Evolutionary conservation across 2,797 vertebrate genomes (phyloP), one percentile per base, ranked within the genome.

Genomic region (Sciaenops ocellatus): DNA sequence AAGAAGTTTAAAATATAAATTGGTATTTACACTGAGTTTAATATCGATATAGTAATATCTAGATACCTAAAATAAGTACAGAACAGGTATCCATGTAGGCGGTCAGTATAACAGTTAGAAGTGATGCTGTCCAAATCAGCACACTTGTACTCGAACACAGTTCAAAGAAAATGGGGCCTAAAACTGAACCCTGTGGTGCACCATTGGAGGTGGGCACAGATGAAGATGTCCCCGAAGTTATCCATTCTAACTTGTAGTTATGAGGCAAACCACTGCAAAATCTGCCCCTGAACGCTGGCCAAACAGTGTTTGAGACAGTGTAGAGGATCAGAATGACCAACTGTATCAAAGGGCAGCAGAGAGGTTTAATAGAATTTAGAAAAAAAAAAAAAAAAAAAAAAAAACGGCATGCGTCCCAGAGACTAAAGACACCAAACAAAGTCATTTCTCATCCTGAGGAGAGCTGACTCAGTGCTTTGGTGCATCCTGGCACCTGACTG

Each of bases 401-500:
- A 69, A 50, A 78, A 66, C 41, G 70, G 73, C 66, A 9, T 38
- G 34, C 9, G 34, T 38, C 63, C 44, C 47, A 42, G 16, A 57
- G 67, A 78, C 61, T 52, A 60, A 77, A 59, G 61, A 79, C 56
- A 69, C 64, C 55, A 28, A 80, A 38, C 34, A 83, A 71, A 68
- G 85, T 86, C 68, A 80, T 80, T 60, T 69, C 65, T 57, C 66
- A 69, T 66, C 41, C 51, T 22, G 34, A 56, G 68, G 28, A 69
- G 34, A 69, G 77, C 57, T 73, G 72, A 89, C 55, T 80, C 82
- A 71, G 48, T 52, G 54, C 38, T 55, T 63, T 10, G 30, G 44
- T 30, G 73, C 18, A 68, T 76, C 68, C 46, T 57, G 34, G 16
- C 68, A 76, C 42, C 64, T 69, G 57, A 68, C 48, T 69, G 47